Evolutionary conservation across 1,140 invertebrate species (phyloP), one percentile per base, ranked within the genome.

Genomic region (Medauroidea extradentata): DNA sequence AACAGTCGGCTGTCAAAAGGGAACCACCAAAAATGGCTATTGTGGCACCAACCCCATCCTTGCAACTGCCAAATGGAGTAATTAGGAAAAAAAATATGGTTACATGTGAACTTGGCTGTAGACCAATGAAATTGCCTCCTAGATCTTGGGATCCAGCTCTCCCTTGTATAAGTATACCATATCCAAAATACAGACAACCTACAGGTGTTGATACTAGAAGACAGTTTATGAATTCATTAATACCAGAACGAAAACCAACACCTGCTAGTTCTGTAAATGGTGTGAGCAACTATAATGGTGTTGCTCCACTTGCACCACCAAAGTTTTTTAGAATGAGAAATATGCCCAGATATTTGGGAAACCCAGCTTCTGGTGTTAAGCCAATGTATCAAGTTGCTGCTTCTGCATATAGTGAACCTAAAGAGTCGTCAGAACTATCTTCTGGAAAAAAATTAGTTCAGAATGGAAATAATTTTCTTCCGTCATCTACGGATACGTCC

Each of bases 281-380:
- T 11, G 34, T 19, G n/a, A 39, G 41, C 11, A 38, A 19, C 21
- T 25, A 14, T 27, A 41, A 53, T 53, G 39, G 29, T 34, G 29
- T 34, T 34, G 29, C 5, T 7, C 29, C 29, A 7, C 29, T 34
- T 11, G 29, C 80, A 44, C 78, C 81, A 0, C 75, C 79, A 0
- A 81, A 81, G 62, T 83, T 84, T 41, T 83, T 83, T 56, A 84
- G 83, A 60, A 75, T 78, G 66, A 68, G 81, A 18, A 84, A 84
- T 59, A 75, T 79, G 59, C 81, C 81, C 0, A 67, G 82, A 59
- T 84, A 79, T 62, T 65, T 84, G n/a, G 82, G 81, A 0, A 83
- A 83, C 66, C 82, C 82, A 0, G 78, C 81, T 0, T 82, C 80
- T 0, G 82, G 82, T 0, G 83, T 83, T 0, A 85, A 84, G 46